Percentiles rank a stretch among this genome's conserved stretches.
These are phyloP conservation scores for Machaerirhynchus nigripectus DNA, from an alignment of 2,113 vertebrate genomes.

Conservation along the genomic window DNA sequence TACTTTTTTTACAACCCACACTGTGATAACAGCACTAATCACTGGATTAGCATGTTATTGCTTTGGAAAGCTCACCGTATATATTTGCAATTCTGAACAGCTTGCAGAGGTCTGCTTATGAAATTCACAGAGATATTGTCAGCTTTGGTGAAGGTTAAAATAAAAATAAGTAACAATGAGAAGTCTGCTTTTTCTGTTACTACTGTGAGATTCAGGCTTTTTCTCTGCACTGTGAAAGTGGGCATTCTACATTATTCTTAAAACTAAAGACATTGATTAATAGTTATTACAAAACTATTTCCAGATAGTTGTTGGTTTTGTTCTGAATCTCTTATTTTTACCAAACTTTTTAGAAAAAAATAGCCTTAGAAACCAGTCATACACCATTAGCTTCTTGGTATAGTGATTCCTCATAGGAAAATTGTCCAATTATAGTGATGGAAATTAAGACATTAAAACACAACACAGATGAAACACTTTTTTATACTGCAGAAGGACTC, in stretches of 20 bases:
- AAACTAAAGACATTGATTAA: background rate
- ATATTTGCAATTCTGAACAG: constrained; percentile 32
- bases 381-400: background rate
- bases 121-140: background rate
- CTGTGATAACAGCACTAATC: background rate
- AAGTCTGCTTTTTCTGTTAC: background rate
- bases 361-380: background rate
- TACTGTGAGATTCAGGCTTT: background rate
- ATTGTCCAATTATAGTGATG: background rate
- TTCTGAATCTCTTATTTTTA: background rate
- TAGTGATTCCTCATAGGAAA: background rate
- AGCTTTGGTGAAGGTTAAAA: background rate
- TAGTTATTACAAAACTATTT: background rate
- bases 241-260: background rate
- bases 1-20: background rate
- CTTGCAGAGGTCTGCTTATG: background rate
- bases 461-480: background rate
- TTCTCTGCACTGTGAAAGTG: background rate
- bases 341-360: background rate
- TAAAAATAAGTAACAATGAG: background rate
- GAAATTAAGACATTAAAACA: background rate
- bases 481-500: background rate
- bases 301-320: background rate
- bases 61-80: background rate
- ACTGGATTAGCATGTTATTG: background rate